These are phyloP conservation scores for Lophotriccus pileatus DNA, from an alignment of 2,797 vertebrate species.

Conservation along the genomic window DNA sequence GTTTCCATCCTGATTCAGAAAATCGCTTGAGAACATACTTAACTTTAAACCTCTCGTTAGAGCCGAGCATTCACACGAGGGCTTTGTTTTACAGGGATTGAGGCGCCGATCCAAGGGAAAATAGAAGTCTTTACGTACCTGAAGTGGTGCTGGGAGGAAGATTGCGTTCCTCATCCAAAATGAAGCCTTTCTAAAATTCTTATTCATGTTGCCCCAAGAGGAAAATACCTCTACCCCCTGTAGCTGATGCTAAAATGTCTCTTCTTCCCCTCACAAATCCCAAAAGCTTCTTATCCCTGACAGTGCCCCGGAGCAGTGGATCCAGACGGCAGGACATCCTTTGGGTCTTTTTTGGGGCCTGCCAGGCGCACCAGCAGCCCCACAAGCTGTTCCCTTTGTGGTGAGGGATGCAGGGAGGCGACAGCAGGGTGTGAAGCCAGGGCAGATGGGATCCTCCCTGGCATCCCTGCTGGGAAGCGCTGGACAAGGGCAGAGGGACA, in stretches of 20 bases:
- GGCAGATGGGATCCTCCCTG: background rate
- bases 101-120: background rate
- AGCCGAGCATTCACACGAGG: background rate
- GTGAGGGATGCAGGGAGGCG: background rate
- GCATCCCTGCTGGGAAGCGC: background rate
- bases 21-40: background rate
- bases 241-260: background rate
- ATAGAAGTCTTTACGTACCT: background rate
- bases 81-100: background rate
- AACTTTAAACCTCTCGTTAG: background rate
- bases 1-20: conserved; percentile 15
- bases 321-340: background rate
- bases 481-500: background rate
- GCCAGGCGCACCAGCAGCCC: background rate
- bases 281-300: background rate
- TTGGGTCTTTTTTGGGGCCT: background rate
- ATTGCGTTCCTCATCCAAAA: background rate
- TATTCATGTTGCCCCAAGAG: background rate
- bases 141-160: background rate
- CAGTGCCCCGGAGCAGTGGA: no score
- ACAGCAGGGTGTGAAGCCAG: background rate
- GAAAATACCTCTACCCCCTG: background rate
- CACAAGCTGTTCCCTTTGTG: background rate
- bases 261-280: background rate
- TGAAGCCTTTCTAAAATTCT: background rate